Evolutionary conservation across 2,888 invertebrate species (phyloP).

Genomic region (Scaptomyza parva): DNA sequence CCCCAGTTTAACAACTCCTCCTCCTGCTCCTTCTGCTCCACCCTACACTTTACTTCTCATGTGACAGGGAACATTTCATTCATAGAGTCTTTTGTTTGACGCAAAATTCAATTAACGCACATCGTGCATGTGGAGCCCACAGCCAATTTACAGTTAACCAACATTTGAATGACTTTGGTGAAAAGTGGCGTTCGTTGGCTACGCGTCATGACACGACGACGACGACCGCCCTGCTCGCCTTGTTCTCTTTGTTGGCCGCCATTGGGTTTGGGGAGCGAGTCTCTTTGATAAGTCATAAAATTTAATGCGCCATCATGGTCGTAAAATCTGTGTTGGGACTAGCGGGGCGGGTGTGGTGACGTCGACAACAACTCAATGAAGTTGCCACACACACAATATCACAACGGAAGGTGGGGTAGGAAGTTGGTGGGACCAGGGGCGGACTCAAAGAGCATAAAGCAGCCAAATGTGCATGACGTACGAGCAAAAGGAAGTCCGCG

Average conservation of each 20-base stretch:
- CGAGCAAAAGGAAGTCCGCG: conserved; percentile 31
- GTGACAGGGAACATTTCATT: conserved; percentile 62
- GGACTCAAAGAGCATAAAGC: conserved; percentile 47
- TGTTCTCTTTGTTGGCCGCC: not conserved
- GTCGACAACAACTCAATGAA: conserved; percentile 63
- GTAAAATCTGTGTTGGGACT: conserved; percentile 65
- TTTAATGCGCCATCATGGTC: conserved; percentile 68
- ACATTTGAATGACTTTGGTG: conserved; percentile 71
- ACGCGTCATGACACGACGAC: too few relatives aligned
- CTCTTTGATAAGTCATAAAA: conserved; percentile 76
- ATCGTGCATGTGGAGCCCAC: conserved; percentile 31
- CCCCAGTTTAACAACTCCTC: conserved; percentile 5
- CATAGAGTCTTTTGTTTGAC: conserved; percentile 68
- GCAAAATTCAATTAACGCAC: conserved; percentile 71
- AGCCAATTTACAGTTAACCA: conserved; percentile 80
- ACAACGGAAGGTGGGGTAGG: conserved; percentile 38
- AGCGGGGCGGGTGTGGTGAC: not conserved
- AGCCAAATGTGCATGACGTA: conserved; percentile 68
- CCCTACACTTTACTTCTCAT: conserved; percentile 7
- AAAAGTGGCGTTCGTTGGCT: conserved; percentile 5
- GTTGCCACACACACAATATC: conserved; percentile 60
- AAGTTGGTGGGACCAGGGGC: not conserved
- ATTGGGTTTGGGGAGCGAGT: conserved; percentile 12
- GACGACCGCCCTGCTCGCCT: conserved; percentile 3
- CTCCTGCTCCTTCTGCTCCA: not conserved